Conservation (phyloP, 2,888 invertebrate species). For the Caenorhabditis drosophilae region DNA sequence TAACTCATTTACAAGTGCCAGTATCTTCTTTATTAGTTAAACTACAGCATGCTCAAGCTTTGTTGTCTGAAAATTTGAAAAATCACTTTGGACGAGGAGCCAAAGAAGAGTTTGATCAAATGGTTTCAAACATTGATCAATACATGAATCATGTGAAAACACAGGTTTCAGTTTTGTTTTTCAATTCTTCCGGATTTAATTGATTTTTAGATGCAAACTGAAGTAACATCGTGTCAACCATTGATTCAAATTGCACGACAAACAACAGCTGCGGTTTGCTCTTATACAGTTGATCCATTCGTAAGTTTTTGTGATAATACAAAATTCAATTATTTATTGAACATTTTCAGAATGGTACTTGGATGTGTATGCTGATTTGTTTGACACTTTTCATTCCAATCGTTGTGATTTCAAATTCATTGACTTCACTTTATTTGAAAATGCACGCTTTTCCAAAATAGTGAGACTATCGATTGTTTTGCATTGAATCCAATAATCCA, state of each 20-base stretch:
- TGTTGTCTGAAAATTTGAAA: conserved; percentile 52
- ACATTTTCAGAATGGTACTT: conserved; percentile 70
- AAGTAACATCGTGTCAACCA: conserved; percentile 64
- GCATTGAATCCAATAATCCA: too few species aligned
- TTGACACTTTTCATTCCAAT: conserved; percentile 70
- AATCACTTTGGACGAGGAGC: conserved; percentile 51
- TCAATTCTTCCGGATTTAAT: background rate
- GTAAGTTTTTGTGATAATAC: conserved; percentile 40
- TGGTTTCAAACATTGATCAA: conserved; percentile 42
- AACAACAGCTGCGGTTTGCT: conserved; percentile 59
- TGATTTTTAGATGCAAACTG: conserved; percentile 49
- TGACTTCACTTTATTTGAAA: conserved; percentile 70
- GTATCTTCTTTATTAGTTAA: conserved; percentile 50
- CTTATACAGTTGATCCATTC: conserved; percentile 60
- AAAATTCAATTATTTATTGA: background rate
- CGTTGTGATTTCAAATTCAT: conserved; percentile 70
- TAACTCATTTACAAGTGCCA: conserved; percentile 50
- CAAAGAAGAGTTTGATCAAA: conserved; percentile 47
- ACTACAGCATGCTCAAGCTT: conserved; percentile 58
- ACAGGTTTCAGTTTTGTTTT: conserved; percentile 30
- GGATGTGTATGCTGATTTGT: conserved; percentile 72
- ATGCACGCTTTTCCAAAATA: conserved; percentile 68
- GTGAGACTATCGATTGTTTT: conserved; percentile 58
- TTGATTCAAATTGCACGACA: conserved; percentile 50
- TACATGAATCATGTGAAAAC: conserved; percentile 49